Evolutionary conservation across 1,140 invertebrate genomes (phyloP), one percentile per base, ranked within the genome.

Genomic region (Nasonia longicornis): DNA sequence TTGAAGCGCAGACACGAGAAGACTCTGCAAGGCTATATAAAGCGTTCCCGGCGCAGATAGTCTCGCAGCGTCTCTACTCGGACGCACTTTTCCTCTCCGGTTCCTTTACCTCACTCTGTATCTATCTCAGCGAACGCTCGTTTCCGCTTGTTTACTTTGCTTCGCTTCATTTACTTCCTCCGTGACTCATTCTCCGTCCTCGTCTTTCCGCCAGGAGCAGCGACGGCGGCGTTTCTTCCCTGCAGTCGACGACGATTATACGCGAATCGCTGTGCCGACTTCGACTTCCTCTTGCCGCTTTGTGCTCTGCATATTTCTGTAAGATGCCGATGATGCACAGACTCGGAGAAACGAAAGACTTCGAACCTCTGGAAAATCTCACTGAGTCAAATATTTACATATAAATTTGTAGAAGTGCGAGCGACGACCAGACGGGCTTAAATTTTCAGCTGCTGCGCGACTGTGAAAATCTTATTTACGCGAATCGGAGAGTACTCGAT

Each of bases 131-230:
- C 45, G 42, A 67, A 45, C 64, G 63, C 82, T 84, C 79, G 74
- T 83, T 84, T 83, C 83, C 83, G 71, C 42, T 64, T 85, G 83
- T 86, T 86, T 85, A 85, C 84, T 77, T 81, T 82, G 82, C 70
- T 48, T 42, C 75, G 82, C 79, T 84, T 85, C 85, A 85, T 86
- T 85, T 85, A 85, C 81, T 80, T 77, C 67, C 83, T 84, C 74
- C 82, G 85, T 81, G 81, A 83, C 82, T 82, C 81, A 83, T 84
- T 74, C 69, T 77, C 66, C 42, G 45, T 38, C 70, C 67, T 81
- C 48, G 84, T 83, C 84, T 79, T 84, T 85, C 80, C 72, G 71
- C 64, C 58, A 64, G 6, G 58, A 73, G 29, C 3, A 20, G 11
- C n/a, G 2, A 2, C 3, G 20, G 11, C n/a, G 2, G 6, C 63